Conservation (phyloP, 2,888 invertebrate genomes). For the Phaedon cochleariae region DNA sequence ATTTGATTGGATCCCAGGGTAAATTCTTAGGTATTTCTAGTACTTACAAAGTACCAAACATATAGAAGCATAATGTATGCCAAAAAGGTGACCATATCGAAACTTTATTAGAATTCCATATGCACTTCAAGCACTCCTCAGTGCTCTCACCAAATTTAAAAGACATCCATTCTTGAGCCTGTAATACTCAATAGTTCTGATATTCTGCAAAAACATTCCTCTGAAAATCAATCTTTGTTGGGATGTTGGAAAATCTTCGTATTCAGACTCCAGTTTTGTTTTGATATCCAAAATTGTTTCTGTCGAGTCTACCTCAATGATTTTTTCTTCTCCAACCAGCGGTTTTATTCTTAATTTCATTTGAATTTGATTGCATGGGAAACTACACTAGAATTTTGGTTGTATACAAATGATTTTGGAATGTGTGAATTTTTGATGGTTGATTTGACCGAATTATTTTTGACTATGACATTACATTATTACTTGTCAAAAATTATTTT, state of each 20-base stretch:
- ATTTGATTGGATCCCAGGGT: not conserved
- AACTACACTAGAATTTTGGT: slow-evolving; percentile 23
- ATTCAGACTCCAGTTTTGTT: slow-evolving; percentile 33
- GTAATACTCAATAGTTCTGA: slow-evolving; percentile 42
- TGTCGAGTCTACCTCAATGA: slow-evolving; percentile 38
- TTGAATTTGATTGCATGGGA: not conserved
- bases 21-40: not conserved
- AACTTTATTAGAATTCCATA: not conserved
- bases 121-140: slow-evolving; percentile 36
- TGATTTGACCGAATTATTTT: not conserved
- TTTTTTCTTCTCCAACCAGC: slow-evolving; percentile 35
- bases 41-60: slow-evolving; percentile 22
- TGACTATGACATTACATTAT: not conserved
- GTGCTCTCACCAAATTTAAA: slow-evolving; percentile 41
- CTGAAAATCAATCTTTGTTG: slow-evolving; percentile 40
- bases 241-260: slow-evolving; percentile 36
- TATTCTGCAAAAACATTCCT: slow-evolving; percentile 40
- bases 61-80: slow-evolving; percentile 17
- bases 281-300: slow-evolving; percentile 37
- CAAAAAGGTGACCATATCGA: slow-evolving; percentile 1
- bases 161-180: slow-evolving; percentile 40
- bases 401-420: slow-evolving; percentile 4
- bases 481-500: not conserved
- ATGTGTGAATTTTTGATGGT: too few species aligned
- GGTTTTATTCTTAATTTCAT: slow-evolving; percentile 37